phyloP scores from a whole-genome alignment of 1,140 invertebrate genomes.

The Ostrea denselamellosa region DNA sequence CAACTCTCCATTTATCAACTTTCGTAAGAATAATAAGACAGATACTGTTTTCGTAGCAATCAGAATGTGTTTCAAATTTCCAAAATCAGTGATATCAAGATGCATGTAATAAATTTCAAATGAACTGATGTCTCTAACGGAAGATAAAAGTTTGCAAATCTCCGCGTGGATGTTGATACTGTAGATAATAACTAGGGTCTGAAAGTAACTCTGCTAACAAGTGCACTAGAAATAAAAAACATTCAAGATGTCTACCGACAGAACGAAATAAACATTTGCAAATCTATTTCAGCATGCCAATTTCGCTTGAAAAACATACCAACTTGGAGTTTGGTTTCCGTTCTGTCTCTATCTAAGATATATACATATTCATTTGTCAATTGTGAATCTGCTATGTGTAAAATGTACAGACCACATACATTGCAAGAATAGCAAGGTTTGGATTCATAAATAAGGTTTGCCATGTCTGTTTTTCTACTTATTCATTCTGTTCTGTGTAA shows the following conservation, averaged over 20 bases:
- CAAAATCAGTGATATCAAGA: not conserved
- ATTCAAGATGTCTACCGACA: not conserved
- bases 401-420: not conserved
- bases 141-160: not conserved
- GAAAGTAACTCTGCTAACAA: not conserved
- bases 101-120: not conserved
- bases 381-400: conserved; percentile 2
- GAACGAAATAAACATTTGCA: conserved; percentile 34
- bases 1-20: too few species aligned
- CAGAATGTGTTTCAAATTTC: not conserved
- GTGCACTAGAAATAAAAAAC: not conserved
- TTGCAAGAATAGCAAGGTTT: not conserved
- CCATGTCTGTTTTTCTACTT: not conserved
- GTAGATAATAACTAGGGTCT: not conserved
- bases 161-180: not conserved
- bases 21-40: too few species aligned
- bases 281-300: conserved; percentile 38
- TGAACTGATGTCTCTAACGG: not conserved
- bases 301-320: conserved; percentile 21
- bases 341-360: not conserved
- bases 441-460: too few species aligned
- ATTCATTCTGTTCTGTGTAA: not conserved
- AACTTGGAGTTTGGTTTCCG: not conserved
- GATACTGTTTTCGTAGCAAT: not conserved
- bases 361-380: not conserved